phyloP scores from a whole-genome alignment of 2,797 vertebrate genomes.

The Sebastes hubbsi region DNA sequence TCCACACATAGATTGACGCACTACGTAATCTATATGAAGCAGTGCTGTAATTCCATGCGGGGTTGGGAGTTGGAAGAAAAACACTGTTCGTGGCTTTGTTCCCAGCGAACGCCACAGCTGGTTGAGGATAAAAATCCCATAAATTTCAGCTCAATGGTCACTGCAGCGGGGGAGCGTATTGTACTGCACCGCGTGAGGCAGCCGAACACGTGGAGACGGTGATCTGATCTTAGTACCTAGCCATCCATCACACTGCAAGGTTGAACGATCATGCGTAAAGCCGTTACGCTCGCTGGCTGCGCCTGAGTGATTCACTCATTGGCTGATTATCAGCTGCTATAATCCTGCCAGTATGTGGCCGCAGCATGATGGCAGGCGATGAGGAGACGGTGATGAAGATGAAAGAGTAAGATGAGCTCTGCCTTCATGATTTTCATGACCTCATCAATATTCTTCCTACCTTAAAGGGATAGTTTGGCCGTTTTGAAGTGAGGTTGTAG shows the following conservation, averaged over 20 bases:
- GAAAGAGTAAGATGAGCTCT: slow-evolving; percentile 25
- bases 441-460: not conserved
- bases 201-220: slow-evolving; percentile 27
- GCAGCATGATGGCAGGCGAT: slow-evolving; percentile 17
- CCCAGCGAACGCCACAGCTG: slow-evolving; percentile 32
- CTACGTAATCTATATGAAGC: slow-evolving; percentile 23
- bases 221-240: not conserved
- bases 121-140: slow-evolving; percentile 24
- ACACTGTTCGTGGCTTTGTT: slow-evolving; percentile 5
- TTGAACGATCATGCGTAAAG: slow-evolving; percentile 35
- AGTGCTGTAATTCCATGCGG: slow-evolving; percentile 1
- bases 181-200: slow-evolving; percentile 21
- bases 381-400: slow-evolving; percentile 35
- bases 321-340: slow-evolving; percentile 57
- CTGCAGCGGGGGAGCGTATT: slow-evolving; percentile 5
- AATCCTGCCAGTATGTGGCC: slow-evolving; percentile 43
- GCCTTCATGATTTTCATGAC: not conserved
- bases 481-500: not conserved
- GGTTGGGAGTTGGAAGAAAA: slow-evolving; percentile 29
- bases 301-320: slow-evolving; percentile 49
- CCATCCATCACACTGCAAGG: slow-evolving; percentile 48
- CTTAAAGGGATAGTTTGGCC: not conserved
- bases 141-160: slow-evolving; percentile 41
- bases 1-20: not conserved
- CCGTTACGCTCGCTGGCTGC: slow-evolving; percentile 23